phyloP scores from a whole-genome alignment of 1,140 invertebrate species.

The Drosophila kepulauana region DNA sequence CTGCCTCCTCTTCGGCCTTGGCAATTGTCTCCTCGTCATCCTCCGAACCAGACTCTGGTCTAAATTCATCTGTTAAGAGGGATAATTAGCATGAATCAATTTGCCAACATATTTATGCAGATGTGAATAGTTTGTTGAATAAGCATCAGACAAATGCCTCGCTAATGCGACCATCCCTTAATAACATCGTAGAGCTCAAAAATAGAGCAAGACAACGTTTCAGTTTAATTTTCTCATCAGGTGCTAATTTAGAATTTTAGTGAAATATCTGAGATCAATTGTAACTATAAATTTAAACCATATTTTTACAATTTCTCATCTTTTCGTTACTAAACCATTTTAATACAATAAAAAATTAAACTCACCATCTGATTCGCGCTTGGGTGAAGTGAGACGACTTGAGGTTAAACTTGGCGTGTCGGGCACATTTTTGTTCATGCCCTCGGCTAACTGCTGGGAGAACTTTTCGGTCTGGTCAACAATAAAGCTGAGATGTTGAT shows the following conservation, averaged over 20 bases:
- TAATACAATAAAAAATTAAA: slow-evolving; percentile 10
- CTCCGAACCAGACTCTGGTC: slow-evolving; percentile 90
- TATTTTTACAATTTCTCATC: not conserved
- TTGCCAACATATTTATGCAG: not conserved
- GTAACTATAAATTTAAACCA: not conserved
- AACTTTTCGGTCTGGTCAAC: slow-evolving; percentile 99
- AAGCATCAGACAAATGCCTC: slow-evolving; percentile 84
- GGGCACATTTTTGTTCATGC: slow-evolving; percentile 87
- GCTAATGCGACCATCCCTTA: slow-evolving; percentile 80
- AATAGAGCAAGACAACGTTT: slow-evolving; percentile 79
- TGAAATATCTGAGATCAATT: no score
- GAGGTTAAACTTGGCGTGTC: slow-evolving; percentile 82
- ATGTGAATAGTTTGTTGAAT: not conserved
- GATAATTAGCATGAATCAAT: not conserved
- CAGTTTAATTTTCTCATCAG: slow-evolving; percentile 76
- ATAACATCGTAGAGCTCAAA: slow-evolving; percentile 73
- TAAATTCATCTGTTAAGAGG: slow-evolving; percentile 89
- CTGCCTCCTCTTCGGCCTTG: slow-evolving; percentile 93
- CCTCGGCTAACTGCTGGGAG: slow-evolving; percentile 94
- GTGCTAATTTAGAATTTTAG: slow-evolving; percentile 17
- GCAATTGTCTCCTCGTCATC: slow-evolving; percentile 98
- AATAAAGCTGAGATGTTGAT: slow-evolving; percentile 99
- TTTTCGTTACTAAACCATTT: slow-evolving; percentile 1
- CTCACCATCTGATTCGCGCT: slow-evolving; percentile 86
- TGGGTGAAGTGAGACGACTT: slow-evolving; percentile 85